Percentiles rank a stretch among this genome's conserved stretches.
Evolutionary conservation across 2,113 vertebrate species (phyloP).

Genomic region (Sterrhoptilus dennistouni): DNA sequence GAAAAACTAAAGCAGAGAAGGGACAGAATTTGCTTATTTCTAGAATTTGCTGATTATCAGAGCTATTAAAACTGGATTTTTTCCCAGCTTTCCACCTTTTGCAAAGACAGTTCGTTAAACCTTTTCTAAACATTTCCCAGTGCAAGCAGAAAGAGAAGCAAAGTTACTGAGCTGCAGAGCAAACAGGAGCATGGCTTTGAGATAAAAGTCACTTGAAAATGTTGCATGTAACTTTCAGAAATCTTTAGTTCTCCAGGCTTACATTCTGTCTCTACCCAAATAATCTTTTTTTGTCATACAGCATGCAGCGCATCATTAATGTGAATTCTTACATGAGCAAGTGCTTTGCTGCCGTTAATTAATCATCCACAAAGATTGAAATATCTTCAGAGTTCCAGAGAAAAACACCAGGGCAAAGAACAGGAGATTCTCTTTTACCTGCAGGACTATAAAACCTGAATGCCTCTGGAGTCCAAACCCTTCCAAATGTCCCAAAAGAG

Average conservation of each 20-base stretch:
- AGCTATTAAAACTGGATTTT: background rate
- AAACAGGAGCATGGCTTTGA: background rate
- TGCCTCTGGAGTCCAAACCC: background rate
- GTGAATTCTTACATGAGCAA: background rate
- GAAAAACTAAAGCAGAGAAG: background rate
- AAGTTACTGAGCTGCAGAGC: background rate
- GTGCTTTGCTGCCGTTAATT: background rate
- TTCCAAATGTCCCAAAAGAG: background rate
- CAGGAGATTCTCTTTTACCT: slow-evolving; percentile 32
- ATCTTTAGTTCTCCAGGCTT: background rate
- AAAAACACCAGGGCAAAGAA: background rate
- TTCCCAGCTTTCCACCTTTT: background rate
- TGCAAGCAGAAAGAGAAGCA: background rate
- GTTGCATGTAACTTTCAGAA: background rate
- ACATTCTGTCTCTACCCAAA: background rate
- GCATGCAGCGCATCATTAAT: background rate
- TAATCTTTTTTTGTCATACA: background rate
- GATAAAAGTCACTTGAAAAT: background rate
- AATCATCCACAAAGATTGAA: background rate
- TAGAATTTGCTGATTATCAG: background rate
- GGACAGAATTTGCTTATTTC: background rate
- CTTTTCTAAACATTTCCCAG: background rate
- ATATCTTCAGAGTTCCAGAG: background rate
- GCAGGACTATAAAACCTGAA: background rate
- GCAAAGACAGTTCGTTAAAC: background rate